Evolutionary conservation across 1,140 invertebrate genomes (phyloP).

Genomic region (Calephelis virginiensis): DNA sequence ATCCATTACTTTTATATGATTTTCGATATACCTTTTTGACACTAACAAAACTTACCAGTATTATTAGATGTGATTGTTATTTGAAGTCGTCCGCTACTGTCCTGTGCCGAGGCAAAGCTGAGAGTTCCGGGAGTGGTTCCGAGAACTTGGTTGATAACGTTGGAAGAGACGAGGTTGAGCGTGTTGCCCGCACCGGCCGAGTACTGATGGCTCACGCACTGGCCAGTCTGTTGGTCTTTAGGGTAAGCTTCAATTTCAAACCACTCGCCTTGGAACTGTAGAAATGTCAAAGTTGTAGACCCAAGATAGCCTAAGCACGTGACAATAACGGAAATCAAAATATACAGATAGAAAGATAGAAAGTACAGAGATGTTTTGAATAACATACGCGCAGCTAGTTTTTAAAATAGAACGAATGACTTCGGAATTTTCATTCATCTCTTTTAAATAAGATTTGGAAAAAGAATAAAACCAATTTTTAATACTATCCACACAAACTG

Average conservation of each 20-base stretch:
- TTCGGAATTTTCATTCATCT: no score
- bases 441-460: no score
- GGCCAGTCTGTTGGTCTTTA: conserved; percentile 44
- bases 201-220: conserved; percentile 47
- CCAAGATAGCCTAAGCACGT: no score
- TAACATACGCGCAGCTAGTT: no score
- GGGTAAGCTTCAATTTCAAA: conserved; percentile 57
- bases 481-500: no score
- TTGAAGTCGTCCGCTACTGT: conserved; percentile 36
- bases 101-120: conserved; percentile 33
- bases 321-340: no score
- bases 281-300: no score
- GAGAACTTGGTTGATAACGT: conserved; percentile 35
- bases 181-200: conserved; percentile 23
- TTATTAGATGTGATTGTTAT: conserved; percentile 29
- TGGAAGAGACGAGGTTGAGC: conserved; percentile 37
- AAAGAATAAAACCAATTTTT: no score
- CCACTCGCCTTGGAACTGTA: conserved; percentile 52
- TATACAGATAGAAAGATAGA: no score
- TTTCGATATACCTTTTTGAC: neutral
- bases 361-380: no score
- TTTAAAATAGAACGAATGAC: no score
- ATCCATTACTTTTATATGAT: no score
- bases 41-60: conserved; percentile 28
- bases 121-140: conserved; percentile 31